Evolutionary conservation across 2,113 vertebrate species (phyloP), one percentile per base, ranked within the genome.

Genomic region (Aythya baeri): DNA sequence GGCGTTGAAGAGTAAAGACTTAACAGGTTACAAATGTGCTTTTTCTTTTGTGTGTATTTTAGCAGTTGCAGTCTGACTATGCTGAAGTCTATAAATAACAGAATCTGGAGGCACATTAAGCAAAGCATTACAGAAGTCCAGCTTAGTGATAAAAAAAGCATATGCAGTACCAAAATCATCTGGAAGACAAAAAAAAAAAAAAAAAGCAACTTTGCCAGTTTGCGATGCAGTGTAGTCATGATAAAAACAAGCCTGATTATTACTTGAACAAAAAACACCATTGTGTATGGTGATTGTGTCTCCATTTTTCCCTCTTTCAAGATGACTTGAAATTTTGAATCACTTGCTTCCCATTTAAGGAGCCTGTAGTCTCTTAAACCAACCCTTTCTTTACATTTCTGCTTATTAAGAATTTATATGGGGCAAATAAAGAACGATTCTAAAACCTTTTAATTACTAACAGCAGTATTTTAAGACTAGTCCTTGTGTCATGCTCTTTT

Each of bases 1-100:
- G 75, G 79, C 65, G 95, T 66, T 66, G 65, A 31, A 67, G 23
- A 62, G 50, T 14, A 79, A 88, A 96, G 66, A 36, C 88, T 94
- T 65, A 87, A 83, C 81, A 90, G 86, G 88, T 96, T 97, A 95
- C 52, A 79, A 91, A 11, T 13, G 83, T 20, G 27, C 43, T 36
- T 95, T 78, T 82, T 78, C 91, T 93, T 97, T 92, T 91, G 78
- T 93, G 36, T 82, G 46, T 83, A 72, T 86, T 96, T 96, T 91
- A 87, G 72, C 95, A 96, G 96, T 91, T 97, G 93, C 91, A 96
- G 65, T 67, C 84, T 75, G 80, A 97, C 93, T 94, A 84, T 83
- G 59, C 59, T 13, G 25, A 85, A 96, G 85, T 95, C 96, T 97
- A 97, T 97, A 97, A 98, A 98, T 96, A 98, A 96, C 75, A 67